These are phyloP conservation scores for Calyptommatus sinebrachiatus DNA, from an alignment of 2,113 vertebrate genomes.

Conservation along the genomic window DNA sequence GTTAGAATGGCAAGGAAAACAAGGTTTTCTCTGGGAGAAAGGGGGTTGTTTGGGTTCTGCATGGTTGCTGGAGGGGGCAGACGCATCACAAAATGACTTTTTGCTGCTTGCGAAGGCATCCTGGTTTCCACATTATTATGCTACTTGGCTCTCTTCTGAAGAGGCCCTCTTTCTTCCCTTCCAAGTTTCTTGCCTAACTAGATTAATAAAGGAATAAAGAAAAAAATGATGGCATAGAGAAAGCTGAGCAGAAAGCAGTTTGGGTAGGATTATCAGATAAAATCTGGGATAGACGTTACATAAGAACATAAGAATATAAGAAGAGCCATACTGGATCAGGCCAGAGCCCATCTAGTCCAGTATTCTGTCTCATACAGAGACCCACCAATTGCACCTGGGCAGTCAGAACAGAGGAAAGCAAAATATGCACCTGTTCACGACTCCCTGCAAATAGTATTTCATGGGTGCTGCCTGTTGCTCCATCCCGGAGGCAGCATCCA, in stretches of 20 bases:
- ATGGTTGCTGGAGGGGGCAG: conserved; percentile 74
- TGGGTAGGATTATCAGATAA: accelerated
- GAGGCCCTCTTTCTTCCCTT: conserved; percentile 54
- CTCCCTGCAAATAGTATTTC: too few species aligned
- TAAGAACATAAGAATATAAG: too few species aligned
- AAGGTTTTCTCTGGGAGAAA: conserved; percentile 69
- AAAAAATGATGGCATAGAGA: conserved; percentile 14
- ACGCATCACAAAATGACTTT: conserved; percentile 68
- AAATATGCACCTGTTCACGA: too few species aligned
- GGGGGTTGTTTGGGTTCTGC: conserved; percentile 72
- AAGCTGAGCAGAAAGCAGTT: conserved; percentile 2
- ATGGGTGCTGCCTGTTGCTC: too few species aligned
- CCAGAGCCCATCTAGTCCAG: too few species aligned
- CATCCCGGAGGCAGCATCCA: too few species aligned
- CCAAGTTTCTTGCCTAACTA: conserved; percentile 52
- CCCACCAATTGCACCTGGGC: too few species aligned
- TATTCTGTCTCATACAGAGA: too few species aligned
- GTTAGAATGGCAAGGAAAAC: conserved; percentile 64
- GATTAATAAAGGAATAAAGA: conserved; percentile 57
- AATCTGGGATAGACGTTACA: too few species aligned
- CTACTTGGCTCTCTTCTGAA: conserved; percentile 53
- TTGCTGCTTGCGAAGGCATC: conserved; percentile 68
- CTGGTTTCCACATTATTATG: conserved; percentile 73
- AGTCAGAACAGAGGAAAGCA: too few species aligned
- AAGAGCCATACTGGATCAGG: too few species aligned